Evolutionary conservation across 2,797 vertebrate genomes (phyloP).

Genomic region (Microctenopoma steveboyesi): DNA sequence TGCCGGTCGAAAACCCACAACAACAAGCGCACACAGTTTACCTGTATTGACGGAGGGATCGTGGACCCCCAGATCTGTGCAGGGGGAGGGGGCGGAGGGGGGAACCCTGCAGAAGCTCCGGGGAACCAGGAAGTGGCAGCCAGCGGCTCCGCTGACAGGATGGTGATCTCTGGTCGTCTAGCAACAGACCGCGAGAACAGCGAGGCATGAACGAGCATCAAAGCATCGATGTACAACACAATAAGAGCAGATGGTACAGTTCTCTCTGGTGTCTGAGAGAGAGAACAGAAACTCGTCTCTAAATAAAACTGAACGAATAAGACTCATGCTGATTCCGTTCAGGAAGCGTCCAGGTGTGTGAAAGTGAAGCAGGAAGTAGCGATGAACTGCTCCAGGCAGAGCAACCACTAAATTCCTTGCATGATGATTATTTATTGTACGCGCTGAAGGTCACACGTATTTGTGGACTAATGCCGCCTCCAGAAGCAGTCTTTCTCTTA

Average conservation of each 20-base stretch:
- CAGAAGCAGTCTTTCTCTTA: too few relatives aligned
- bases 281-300: too few relatives aligned
- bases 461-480: too few relatives aligned
- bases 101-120: slow-evolving; percentile 82
- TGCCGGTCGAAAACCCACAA: not conserved
- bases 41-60: slow-evolving; percentile 68
- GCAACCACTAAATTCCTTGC: not conserved
- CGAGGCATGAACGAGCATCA: slow-evolving; percentile 6
- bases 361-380: not conserved
- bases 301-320: too few relatives aligned
- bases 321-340: too few relatives aligned
- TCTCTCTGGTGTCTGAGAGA: too few relatives aligned
- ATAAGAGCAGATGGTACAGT: too few relatives aligned
- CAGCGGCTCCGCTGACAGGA: slow-evolving; percentile 94
- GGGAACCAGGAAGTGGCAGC: slow-evolving; percentile 90
- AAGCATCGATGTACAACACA: too few relatives aligned
- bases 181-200: slow-evolving; percentile 32
- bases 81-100: slow-evolving; percentile 81
- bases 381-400: not conserved
- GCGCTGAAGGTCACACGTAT: not conserved
- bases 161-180: slow-evolving; percentile 97
- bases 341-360: too few relatives aligned
- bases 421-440: slow-evolving; percentile 8
- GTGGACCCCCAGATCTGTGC: slow-evolving; percentile 78
- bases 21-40: slow-evolving; percentile 1